Conservation (phyloP, 2,113 vertebrate species). For the Polypterus senegalus region DNA sequence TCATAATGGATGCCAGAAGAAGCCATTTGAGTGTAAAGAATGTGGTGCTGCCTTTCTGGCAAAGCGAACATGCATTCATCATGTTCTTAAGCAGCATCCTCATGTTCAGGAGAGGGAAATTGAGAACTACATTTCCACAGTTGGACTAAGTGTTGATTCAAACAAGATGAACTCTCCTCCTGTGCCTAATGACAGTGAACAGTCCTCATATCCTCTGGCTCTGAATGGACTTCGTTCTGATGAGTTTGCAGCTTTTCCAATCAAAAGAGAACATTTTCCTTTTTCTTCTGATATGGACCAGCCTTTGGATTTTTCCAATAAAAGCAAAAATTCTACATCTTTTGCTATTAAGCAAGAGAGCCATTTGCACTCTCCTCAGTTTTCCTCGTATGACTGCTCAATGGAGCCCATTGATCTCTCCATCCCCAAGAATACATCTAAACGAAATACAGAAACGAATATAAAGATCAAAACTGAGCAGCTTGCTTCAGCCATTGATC, state of each 20-base stretch:
- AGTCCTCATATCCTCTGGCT: constrained; percentile 43
- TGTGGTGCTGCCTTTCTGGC: constrained; percentile 80
- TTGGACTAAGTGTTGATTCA: constrained; percentile 39
- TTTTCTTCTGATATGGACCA: constrained; percentile 65
- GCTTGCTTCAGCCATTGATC: constrained; percentile 25
- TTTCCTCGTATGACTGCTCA: constrained; percentile 52
- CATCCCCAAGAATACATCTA: constrained; percentile 66
- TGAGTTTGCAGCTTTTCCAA: constrained; percentile 24
- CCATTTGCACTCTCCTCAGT: constrained; percentile 31
- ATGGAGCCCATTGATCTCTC: constrained; percentile 89
- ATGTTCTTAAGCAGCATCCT: constrained; percentile 86
- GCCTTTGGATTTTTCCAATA: constrained; percentile 86
- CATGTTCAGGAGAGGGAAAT: constrained; percentile 84
- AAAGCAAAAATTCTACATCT: constrained; percentile 44
- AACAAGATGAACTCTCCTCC: constrained; percentile 21
- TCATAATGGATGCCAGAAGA: constrained; percentile 78
- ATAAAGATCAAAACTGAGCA: constrained; percentile 51
- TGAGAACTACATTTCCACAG: constrained; percentile 70
- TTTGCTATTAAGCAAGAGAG: constrained; percentile 68
- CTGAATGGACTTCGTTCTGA: constrained; percentile 37
- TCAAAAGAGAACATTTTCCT: constrained; percentile 62
- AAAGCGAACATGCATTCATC: constrained; percentile 90
- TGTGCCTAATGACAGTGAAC: constrained; percentile 23
- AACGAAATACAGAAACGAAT: constrained; percentile 24
- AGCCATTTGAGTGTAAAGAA: constrained; percentile 83